Evolutionary conservation across 2,113 vertebrate species (phyloP), one percentile per base, ranked within the genome.

Genomic region (Carassius carassius): DNA sequence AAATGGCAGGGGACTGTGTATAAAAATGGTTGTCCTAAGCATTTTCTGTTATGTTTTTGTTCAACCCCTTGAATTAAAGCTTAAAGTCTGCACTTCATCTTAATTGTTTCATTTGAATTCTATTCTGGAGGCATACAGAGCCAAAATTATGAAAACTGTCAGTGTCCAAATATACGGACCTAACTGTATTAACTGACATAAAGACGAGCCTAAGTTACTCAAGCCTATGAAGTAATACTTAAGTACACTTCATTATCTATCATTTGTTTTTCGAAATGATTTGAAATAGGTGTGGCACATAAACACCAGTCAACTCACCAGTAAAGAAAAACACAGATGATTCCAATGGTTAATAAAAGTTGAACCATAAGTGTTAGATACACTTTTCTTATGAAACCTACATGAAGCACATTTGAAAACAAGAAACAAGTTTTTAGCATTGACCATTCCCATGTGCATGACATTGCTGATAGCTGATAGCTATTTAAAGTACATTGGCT

Each of bases 311-410:
- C 63, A 74, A 90, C 95, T 94, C 89, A 97, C 96, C 95, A 96
- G 89, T 95, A 96, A 58, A 96, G 58, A 87, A 97, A 97, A 16
- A 92, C 17, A 63, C 94, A 93, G 83, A 95, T 94, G 58, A 97
- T 92, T 1, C 89, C 89, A 3, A 93, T 91, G 3, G 96, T 96
- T 83, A 92, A 7, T 29, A 95, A 41, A 63, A 97, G 85, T 88
- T 97, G 96, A 83, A 91, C 41, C 74, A 94, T 92, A 90, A 97
- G 89, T 49, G 94, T 93, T 73, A 96, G 78, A 87, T 96, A 96
- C 29, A 96, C 95, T 90, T 96, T 96, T 56, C 89, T 88, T 51
- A 96, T 91, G 85, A 97, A 97, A 82, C 86, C 95, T 97, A 88
- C 25, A 85, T 65, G 9, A 76, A 60, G 74, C 16, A 67, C 81